These are phyloP conservation scores for Bos taurus DNA, from an alignment of 2,113 vertebrate genomes.

Conservation along the genomic window DNA sequence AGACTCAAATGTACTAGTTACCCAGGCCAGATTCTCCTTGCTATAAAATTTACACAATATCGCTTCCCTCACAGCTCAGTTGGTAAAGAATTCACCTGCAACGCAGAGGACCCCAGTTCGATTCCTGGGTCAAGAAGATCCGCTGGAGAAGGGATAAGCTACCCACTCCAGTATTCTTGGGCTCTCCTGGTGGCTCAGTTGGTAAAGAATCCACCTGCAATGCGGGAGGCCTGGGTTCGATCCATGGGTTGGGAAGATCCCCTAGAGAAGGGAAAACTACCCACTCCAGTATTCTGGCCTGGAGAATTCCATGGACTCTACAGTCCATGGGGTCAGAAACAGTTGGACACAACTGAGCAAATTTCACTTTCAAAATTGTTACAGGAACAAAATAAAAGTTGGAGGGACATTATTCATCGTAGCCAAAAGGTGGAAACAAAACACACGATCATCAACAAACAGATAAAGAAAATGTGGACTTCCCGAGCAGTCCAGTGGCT, in stretches of 20 bases:
- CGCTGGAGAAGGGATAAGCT: neutral
- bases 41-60: neutral
- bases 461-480: neutral
- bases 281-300: neutral
- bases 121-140: neutral
- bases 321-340: neutral
- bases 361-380: neutral
- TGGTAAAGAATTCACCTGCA: neutral
- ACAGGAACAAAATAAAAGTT: neutral
- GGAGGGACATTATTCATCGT: neutral
- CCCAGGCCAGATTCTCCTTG: neutral
- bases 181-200: neutral
- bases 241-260: neutral
- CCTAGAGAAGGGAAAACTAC: neutral
- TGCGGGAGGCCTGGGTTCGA: fast-evolving
- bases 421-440: neutral
- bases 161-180: neutral
- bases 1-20: neutral
- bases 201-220: neutral
- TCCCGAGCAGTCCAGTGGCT: neutral
- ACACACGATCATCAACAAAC: neutral
- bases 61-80: neutral
- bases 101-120: neutral
- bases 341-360: fast-evolving
- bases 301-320: neutral